phyloP scores from a whole-genome alignment of 2,888 invertebrate genomes.

The Hypomecis punctinalis region DNA sequence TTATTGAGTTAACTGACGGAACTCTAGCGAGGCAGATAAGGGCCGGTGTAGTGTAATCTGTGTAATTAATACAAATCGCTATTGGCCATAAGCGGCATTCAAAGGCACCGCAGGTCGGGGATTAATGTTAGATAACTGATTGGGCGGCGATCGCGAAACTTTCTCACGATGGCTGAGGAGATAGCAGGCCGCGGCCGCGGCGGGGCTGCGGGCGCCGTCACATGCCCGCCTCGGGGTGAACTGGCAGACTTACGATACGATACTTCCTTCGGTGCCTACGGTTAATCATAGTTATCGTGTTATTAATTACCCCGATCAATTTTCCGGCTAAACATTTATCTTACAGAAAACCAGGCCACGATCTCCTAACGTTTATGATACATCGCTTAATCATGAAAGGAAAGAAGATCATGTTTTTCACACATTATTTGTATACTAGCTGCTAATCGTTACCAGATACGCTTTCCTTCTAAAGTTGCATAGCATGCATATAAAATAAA shows the following conservation, averaged over 20 bases:
- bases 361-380: slow-evolving; percentile 2
- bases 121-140: slow-evolving; percentile 71
- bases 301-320: slow-evolving; percentile 27
- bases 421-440: slow-evolving; percentile 11
- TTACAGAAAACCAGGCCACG: slow-evolving; percentile 14
- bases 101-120: slow-evolving; percentile 71
- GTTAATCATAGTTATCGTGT: slow-evolving; percentile 49
- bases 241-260: slow-evolving; percentile 56
- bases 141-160: slow-evolving; percentile 71
- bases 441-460: slow-evolving; percentile 24
- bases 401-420: slow-evolving; percentile 11
- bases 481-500: slow-evolving; percentile 36
- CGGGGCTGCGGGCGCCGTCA: slow-evolving; percentile 43
- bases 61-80: slow-evolving; percentile 77
- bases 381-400: slow-evolving; percentile 8
- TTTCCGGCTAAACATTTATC: slow-evolving; percentile 14
- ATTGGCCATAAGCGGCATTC: slow-evolving; percentile 65
- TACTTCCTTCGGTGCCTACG: slow-evolving; percentile 48
- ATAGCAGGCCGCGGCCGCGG: slow-evolving; percentile 50
- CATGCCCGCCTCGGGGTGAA: slow-evolving; percentile 47
- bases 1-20: slow-evolving; percentile 44
- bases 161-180: slow-evolving; percentile 71
- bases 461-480: slow-evolving; percentile 26
- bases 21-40: slow-evolving; percentile 51
- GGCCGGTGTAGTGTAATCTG: slow-evolving; percentile 64